Percentiles rank a stretch among this genome's conserved stretches.
phyloP scores from a whole-genome alignment of 2,113 vertebrate species.

The Stomatorhinus ivindoensis region DNA sequence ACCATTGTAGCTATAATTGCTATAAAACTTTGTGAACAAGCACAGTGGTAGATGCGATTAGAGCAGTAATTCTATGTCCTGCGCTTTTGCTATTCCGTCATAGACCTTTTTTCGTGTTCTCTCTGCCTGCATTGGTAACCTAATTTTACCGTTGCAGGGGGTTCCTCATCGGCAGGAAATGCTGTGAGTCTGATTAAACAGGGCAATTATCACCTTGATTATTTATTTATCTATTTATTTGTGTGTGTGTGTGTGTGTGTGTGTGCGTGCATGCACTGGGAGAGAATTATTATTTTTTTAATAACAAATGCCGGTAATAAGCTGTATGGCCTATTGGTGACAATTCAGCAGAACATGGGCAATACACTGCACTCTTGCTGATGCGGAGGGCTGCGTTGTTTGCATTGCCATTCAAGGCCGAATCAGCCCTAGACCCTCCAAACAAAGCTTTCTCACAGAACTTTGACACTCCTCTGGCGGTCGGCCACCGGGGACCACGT shows the following conservation, averaged over 20 bases:
- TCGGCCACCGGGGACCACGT: background rate
- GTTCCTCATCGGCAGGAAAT: conserved; percentile 14
- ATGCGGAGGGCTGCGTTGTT: background rate
- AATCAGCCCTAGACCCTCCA: background rate
- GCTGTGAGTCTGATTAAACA: conserved; percentile 14
- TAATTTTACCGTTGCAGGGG: conserved; percentile 12
- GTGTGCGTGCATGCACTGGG: background rate
- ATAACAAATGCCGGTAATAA: background rate
- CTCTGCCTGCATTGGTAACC: conserved; percentile 8
- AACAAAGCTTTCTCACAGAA: conserved; percentile 10
- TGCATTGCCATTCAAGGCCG: background rate
- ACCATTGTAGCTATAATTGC: background rate
- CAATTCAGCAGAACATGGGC: background rate
- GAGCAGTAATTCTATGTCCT: background rate
- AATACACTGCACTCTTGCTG: background rate
- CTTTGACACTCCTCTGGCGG: background rate
- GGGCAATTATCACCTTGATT: conserved; percentile 10
- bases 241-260: background rate
- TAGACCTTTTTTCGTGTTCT: background rate
- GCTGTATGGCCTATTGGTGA: background rate
- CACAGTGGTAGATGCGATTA: background rate
- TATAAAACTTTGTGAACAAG: conserved; percentile 1
- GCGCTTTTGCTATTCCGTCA: background rate
- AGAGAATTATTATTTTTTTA: background rate
- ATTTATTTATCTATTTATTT: conserved; percentile 14